Conservation (phyloP, 2,797 vertebrate species). For the Poeciliopsis paucimaculata region DNA sequence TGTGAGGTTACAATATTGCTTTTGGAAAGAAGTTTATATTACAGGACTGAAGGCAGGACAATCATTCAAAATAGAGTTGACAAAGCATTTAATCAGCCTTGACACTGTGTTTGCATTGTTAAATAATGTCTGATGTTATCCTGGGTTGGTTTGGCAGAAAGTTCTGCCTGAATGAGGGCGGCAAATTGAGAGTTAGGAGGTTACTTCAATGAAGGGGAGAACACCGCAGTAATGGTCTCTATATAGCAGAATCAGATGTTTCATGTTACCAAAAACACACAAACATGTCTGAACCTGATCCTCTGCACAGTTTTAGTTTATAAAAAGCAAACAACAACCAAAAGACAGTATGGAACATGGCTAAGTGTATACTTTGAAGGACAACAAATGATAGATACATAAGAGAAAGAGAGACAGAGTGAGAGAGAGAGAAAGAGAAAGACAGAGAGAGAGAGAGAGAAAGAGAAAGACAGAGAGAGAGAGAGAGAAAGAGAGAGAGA, state of each 20-base stretch:
- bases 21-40: constrained; percentile 12
- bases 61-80: background rate
- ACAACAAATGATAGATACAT: background rate
- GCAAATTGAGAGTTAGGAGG: background rate
- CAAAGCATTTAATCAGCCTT: constrained; percentile 17
- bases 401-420: background rate
- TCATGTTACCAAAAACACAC: background rate
- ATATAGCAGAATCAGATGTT: background rate
- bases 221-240: background rate
- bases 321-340: background rate
- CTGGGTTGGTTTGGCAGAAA: background rate
- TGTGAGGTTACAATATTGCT: constrained; percentile 4
- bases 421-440: background rate
- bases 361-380: background rate
- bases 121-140: constrained; percentile 18
- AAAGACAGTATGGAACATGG: background rate
- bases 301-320: background rate
- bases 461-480: background rate
- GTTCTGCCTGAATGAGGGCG: background rate
- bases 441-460: too few species aligned
- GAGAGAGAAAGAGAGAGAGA: background rate
- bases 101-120: background rate
- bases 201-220: background rate
- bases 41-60: constrained; percentile 1
- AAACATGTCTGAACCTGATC: background rate